Evolutionary conservation across 2,797 vertebrate genomes (phyloP), one percentile per base, ranked within the genome.

Genomic region (Momotus momota): DNA sequence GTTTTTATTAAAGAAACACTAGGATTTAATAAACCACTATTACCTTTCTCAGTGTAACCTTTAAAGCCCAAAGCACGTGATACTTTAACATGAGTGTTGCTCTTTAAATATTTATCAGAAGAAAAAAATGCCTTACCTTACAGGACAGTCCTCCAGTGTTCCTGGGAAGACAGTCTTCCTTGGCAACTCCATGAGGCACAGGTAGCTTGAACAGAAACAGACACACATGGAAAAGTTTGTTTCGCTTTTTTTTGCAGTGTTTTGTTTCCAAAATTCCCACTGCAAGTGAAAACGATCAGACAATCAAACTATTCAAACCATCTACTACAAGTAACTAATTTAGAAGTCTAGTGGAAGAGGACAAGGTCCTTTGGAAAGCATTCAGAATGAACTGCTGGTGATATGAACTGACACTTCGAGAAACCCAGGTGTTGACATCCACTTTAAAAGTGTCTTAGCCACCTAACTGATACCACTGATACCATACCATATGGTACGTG

Each of bases 141-240:
- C 98, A 99, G 57, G 99, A 98, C 17, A 98, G 98, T 46, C 99
- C 98, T 94, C 97, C 97, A 3, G 97, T 92, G 58, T 93, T 98
- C 84, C 88, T 98, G 18, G 98, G 97, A 67, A 97, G 97, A 96
- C 98, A 98, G 75, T 99, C 98, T 78, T 97, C 97, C 86, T 95
- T 96, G 94, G 98, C 98, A 93, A 98, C 98, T 88, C 97, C 99
- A 73, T 98, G 99, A 87, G 99, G 98, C 93, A 99, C 97, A 65
- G 98, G 97, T 55, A 99, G 97, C 99, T 99, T 86, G 93, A 93
- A 97, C 7, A 75, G 92, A 97, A 91, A 93, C 12, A 95, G 43
- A 81, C n/a, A 61, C n/a, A 61, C 97, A 94, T 41, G 33, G 57
- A 54, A 81, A 35, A 70, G 20, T 25, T 35, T 35, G 35, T 35